These are phyloP conservation scores for Urocynchramus pylzowi DNA, from an alignment of 2,113 vertebrate species.

Conservation along the genomic window DNA sequence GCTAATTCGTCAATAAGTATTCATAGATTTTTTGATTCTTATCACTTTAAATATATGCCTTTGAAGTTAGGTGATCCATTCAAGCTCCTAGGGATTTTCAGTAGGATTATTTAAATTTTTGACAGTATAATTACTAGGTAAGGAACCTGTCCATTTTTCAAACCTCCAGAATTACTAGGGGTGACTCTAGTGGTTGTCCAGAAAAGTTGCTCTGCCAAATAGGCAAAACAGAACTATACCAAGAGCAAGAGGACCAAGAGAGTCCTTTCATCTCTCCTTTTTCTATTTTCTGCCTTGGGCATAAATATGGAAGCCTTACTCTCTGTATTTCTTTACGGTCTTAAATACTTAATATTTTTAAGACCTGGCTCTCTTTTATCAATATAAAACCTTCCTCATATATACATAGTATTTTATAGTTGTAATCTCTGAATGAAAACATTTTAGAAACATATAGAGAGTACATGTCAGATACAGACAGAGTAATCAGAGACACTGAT, in stretches of 20 bases:
- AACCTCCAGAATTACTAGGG: not conserved
- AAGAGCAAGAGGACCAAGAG: not conserved
- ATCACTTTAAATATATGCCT: not conserved
- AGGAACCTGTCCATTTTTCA: not conserved
- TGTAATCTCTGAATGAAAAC: not conserved
- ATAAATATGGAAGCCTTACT: not conserved
- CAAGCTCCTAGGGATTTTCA: not conserved
- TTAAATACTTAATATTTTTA: not conserved
- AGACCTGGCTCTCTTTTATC: not conserved
- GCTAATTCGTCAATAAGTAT: not conserved
- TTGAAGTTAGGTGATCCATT: not conserved
- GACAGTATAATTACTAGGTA: not conserved
- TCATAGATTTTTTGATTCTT: not conserved
- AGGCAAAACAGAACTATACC: not conserved
- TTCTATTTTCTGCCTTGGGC: not conserved
- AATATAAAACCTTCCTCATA: not conserved
- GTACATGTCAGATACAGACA: not conserved
- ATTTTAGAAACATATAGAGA: not conserved
- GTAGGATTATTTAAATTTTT: not conserved
- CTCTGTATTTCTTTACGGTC: not conserved
- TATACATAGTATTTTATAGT: not conserved
- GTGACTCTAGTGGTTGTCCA: not conserved
- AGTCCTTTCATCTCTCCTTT: not conserved
- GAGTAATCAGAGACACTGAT: not conserved
- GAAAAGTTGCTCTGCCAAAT: not conserved